These are phyloP conservation scores for Phyllostomus discolor DNA, from an alignment of 2,113 vertebrate genomes.

Conservation along the genomic window DNA sequence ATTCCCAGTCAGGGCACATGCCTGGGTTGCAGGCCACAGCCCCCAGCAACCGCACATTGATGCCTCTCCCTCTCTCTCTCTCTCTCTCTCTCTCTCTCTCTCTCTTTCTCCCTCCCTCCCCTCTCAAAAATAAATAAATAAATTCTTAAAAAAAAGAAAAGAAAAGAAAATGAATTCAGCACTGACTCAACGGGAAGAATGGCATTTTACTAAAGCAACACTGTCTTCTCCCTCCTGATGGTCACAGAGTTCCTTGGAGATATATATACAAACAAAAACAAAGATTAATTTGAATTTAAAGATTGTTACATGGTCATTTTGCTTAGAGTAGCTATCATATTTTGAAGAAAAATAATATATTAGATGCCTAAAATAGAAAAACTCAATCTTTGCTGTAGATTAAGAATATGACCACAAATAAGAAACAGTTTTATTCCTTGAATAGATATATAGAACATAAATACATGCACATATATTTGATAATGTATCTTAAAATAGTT, in stretches of 20 bases:
- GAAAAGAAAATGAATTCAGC: not conserved
- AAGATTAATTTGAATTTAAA: slow-evolving; percentile 22
- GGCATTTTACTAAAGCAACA: slow-evolving; percentile 45
- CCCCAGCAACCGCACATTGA: too few species aligned
- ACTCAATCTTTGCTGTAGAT: not conserved
- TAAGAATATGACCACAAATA: not conserved
- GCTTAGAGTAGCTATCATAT: not conserved
- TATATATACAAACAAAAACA: slow-evolving; percentile 21
- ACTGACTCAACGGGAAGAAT: not conserved
- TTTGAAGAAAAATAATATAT: not conserved
- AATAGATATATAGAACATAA: not conserved
- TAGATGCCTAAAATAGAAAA: not conserved
- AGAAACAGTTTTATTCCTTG: not conserved
- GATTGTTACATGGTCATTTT: slow-evolving; percentile 10
- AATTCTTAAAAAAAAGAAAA: too few species aligned
- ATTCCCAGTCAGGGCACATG: too few species aligned
- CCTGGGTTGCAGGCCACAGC: too few species aligned
- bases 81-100: too few species aligned
- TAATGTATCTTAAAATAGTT: not conserved
- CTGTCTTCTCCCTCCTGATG: slow-evolving; percentile 15
- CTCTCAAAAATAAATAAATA: too few species aligned
- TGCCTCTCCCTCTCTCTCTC: too few species aligned
- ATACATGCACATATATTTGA: not conserved
- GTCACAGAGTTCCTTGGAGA: not conserved
- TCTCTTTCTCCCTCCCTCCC: too few species aligned